Evolutionary conservation across 2,888 invertebrate species (phyloP), one percentile per base, ranked within the genome.

Genomic region (Drosophila seclusa): DNA sequence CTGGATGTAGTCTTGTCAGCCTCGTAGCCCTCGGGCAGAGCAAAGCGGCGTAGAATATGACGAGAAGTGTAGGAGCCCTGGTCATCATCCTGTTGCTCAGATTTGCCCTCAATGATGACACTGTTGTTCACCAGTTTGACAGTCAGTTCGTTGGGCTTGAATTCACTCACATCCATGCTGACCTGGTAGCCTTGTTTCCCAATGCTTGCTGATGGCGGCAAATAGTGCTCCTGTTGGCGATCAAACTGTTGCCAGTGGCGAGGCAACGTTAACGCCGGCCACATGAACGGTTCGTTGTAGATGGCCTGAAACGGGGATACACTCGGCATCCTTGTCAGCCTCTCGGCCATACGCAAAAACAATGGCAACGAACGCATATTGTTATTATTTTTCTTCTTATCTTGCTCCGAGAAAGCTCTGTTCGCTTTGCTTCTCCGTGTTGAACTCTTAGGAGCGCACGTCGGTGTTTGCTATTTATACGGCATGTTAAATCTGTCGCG

Each of bases 101-200:
- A 97, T 89, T 95, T 96, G 0, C 96, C 97, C 91, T 97, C 96
- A 13, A 96, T 94, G 66, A 95, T 94, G 57, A 95, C 94, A 55
- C 94, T 94, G 79, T 95, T 95, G 16, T 96, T 96, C 0, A 96
- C 94, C 0, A 96, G 96, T 91, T 96, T 97, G 34, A 97, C 97
- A 1, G 94, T 94, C 55, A 97, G 95, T 91, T 97, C 97, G 34
- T 96, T 95, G 0, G 97, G 97, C n/a, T 94, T 93, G 87, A 96
- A 97, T 80, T 97, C 96, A 87, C 96, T 95, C 0, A 97, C 96
- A 89, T 97, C 97, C 78, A 97, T 92, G 76, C 94, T 95, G 21
- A 96, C 95, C 87, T 96, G 95, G 69, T 96, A 96, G 71, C 95
- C 95, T 79, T 96, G 95, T 8, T 95, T 95, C 86, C 95, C 95